Evolutionary conservation across 1,140 invertebrate species (phyloP), one percentile per base, ranked within the genome.

Genomic region (Bombus vancouverensis): DNA sequence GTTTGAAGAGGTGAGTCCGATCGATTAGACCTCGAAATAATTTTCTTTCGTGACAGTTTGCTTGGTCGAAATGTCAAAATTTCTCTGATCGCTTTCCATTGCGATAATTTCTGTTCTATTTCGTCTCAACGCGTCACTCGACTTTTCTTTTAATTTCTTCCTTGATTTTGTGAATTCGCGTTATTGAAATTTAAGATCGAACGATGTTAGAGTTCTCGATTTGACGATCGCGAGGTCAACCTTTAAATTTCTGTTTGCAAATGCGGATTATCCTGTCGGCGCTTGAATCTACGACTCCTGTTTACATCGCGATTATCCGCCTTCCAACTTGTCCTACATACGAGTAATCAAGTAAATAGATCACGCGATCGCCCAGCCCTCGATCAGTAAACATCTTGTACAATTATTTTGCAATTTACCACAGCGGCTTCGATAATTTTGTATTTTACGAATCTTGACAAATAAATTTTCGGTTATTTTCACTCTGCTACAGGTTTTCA

Each of bases 201-300:
- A 18, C 47, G 47, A 1, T 53, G 0, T 53, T 53, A 53, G 18
- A 22, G 18, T 1, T 53, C 28, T 32, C 22, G 39, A 13, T 34
- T 53, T 42, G 65, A 77, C 13, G 71, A 18, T 47, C 71, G 42
- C 39, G 13, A 59, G 70, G 68, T 18, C 28, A 73, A n/a, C 28
- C 72, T 81, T 89, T 70, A 81, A 86, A 89, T 88, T 86, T 70
- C 70, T 86, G 87, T 86, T 89, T 86, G 84, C 79, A 72, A 89
- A 89, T 79, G 75, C 70, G 78, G 66, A 89, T 89, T 89, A 89
- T 76, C 65, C 74, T 82, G 66, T 34, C 70, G 44, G n/a, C 42
- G 62, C 62, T 47, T 28, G 65, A 65, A 32, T 70, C 32, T 77
- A 70, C 62, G 34, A 53, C 59, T 68, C 65, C 80, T 86, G 88